phyloP scores from a whole-genome alignment of 2,113 vertebrate species.

The Albula goreensis region DNA sequence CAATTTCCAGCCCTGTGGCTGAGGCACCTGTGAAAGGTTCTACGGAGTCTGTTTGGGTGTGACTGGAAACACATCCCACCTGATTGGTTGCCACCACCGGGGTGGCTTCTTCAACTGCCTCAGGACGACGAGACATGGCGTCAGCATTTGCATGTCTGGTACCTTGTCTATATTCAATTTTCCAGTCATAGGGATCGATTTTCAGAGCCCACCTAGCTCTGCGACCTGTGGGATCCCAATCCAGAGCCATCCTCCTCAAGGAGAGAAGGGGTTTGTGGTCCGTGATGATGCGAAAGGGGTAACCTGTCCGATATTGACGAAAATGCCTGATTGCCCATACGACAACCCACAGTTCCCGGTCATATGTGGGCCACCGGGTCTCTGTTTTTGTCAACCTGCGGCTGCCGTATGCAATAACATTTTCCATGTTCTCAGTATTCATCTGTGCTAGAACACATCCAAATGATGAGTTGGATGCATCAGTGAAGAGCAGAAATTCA shows the following conservation, averaged over 20 bases:
- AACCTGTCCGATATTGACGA: neutral
- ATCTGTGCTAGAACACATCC: conserved; percentile 31
- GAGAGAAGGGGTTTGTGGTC: conserved; percentile 26
- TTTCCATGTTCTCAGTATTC: neutral
- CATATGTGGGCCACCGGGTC: conserved; percentile 31
- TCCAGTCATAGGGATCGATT: conserved; percentile 22
- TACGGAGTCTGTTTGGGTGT: neutral
- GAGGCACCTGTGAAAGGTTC: no score
- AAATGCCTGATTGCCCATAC: conserved; percentile 32
- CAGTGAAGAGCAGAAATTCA: neutral
- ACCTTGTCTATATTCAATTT: conserved; percentile 5
- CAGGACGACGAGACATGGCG: neutral
- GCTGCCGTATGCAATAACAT: conserved; percentile 30
- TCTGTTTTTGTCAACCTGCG: conserved; percentile 22
- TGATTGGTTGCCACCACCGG: neutral
- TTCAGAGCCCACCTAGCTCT: conserved; percentile 4
- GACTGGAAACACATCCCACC: neutral
- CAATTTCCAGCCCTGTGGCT: no score
- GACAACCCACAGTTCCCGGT: conserved; percentile 31
- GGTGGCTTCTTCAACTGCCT: no score
- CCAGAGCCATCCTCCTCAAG: conserved; percentile 13
- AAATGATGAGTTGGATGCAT: conserved; percentile 16
- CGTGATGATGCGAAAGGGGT: conserved; percentile 23
- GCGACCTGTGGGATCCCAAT: conserved; percentile 22
- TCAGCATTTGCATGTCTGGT: conserved; percentile 12